A percentile compares a stretch with the other conserved stretches of the same genome.
phyloP scores from a whole-genome alignment of 2,113 vertebrate genomes.

The Chascanopsetta lugubris region DNA sequence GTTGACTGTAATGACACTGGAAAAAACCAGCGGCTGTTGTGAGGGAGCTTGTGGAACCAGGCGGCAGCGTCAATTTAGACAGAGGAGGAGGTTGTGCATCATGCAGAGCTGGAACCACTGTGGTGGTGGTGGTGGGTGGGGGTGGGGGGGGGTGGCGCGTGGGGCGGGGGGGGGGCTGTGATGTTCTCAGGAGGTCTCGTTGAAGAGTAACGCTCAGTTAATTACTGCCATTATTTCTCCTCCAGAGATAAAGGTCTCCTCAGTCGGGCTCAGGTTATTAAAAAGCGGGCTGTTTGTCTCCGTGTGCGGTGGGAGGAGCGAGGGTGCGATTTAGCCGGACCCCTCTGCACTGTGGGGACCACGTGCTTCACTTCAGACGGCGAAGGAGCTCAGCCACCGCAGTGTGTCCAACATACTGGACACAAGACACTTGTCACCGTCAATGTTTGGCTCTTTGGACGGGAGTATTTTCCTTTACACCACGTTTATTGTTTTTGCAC shows the following conservation, averaged over 20 bases:
- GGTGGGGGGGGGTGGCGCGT: constrained; percentile 8
- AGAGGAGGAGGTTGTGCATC: constrained; percentile 20
- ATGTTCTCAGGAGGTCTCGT: constrained; percentile 40
- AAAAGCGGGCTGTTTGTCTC: constrained; percentile 51
- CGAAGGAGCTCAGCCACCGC: background rate
- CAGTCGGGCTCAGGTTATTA: constrained; percentile 47
- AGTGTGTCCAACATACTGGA: background rate
- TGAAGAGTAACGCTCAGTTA: constrained; percentile 51
- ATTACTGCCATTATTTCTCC: constrained; percentile 66
- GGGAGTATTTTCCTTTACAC: too few species aligned
- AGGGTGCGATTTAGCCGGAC: constrained; percentile 20
- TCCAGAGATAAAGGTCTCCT: constrained; percentile 43
- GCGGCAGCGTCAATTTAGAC: constrained; percentile 36
- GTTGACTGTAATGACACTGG: too few species aligned
- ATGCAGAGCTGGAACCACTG: too few species aligned
- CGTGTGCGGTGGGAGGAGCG: constrained; percentile 41
- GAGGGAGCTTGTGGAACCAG: constrained; percentile 25
- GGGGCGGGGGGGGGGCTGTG: constrained; percentile 14
- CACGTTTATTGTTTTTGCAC: too few species aligned
- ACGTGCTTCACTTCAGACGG: constrained; percentile 15
- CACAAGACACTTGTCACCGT: too few species aligned
- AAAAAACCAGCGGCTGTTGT: background rate
- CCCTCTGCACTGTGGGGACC: constrained; percentile 20
- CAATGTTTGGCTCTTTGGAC: too few species aligned
- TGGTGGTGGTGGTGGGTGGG: background rate